phyloP scores from a whole-genome alignment of 1,140 invertebrate genomes.

The Euura saliciscinereae region DNA sequence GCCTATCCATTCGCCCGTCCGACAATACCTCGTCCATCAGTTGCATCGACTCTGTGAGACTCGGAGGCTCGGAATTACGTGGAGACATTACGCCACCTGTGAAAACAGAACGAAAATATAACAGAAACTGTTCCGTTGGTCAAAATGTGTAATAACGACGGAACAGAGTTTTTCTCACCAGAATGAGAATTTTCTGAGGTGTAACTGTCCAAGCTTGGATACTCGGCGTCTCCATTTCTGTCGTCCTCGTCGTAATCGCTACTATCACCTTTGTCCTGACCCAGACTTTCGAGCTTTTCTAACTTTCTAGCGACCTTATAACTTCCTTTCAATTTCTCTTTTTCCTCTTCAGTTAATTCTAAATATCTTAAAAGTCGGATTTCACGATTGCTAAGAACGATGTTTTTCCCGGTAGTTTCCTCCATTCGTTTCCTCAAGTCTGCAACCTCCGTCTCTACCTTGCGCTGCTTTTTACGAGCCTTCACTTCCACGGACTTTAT shows the following conservation, averaged over 20 bases:
- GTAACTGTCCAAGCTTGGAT: conserved; percentile 78
- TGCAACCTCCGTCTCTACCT: conserved; percentile 88
- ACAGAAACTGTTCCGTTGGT: background rate
- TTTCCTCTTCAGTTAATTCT: conserved; percentile 91
- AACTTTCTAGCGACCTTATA: conserved; percentile 93
- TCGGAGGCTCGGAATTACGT: conserved; percentile 79
- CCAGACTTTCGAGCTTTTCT: conserved; percentile 83
- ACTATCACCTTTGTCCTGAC: conserved; percentile 70
- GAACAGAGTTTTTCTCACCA: conserved; percentile 45
- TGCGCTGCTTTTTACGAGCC: conserved; percentile 83
- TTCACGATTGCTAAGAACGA: conserved; percentile 91
- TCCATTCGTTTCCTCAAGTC: conserved; percentile 84
- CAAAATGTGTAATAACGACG: background rate
- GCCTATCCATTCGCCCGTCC: conserved; percentile 81
- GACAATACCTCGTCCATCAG: conserved; percentile 85
- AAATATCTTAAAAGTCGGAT: conserved; percentile 88
- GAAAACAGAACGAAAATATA: conserved; percentile 10
- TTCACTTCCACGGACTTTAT: conserved; percentile 87
- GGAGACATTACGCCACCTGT: conserved; percentile 69
- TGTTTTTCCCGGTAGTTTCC: conserved; percentile 76
- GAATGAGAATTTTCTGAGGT: conserved; percentile 72
- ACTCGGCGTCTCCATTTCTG: conserved; percentile 72
- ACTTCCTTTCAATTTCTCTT: conserved; percentile 89
- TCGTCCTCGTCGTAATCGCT: conserved; percentile 73
- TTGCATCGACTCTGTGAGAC: conserved; percentile 89